Evolutionary conservation across 2,888 invertebrate genomes (phyloP).

Genomic region (Gastracanthus pulcherrimus): DNA sequence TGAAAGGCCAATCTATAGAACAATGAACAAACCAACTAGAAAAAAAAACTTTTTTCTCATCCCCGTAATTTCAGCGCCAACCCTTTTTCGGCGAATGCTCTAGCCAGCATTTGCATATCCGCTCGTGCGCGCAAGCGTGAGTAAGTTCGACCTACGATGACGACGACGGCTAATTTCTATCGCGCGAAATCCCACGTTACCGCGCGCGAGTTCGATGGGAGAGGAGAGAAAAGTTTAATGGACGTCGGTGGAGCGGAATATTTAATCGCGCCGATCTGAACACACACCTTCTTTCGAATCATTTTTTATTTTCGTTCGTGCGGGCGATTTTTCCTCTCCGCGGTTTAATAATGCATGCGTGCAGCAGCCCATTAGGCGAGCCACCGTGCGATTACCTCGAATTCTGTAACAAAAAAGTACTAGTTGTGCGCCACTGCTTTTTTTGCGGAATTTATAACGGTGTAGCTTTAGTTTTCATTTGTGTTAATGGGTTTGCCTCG

Average conservation of each 20-base stretch:
- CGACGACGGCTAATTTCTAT: constrained; percentile 33
- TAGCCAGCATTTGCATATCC: constrained; percentile 2
- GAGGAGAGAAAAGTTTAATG: constrained; percentile 46
- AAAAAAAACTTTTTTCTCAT: not conserved
- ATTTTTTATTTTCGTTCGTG: not conserved
- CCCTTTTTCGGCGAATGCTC: not conserved
- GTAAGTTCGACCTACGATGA: not conserved
- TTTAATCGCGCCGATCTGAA: constrained; percentile 9
- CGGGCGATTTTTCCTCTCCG: constrained; percentile 13
- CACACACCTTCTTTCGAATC: not conserved
- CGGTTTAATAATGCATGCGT: constrained; percentile 3
- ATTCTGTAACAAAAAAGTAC: too few species aligned
- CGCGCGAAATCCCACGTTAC: constrained; percentile 42
- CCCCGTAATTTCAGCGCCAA: constrained; percentile 7
- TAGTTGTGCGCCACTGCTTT: not conserved
- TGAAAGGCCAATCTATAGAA: too few species aligned
- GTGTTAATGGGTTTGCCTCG: too few species aligned
- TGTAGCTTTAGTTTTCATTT: too few species aligned
- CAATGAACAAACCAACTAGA: too few species aligned
- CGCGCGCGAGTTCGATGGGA: constrained; percentile 15
- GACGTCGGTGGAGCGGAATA: constrained; percentile 29
- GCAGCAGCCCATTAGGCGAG: not conserved
- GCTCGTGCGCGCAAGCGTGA: not conserved
- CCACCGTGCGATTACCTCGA: not conserved
- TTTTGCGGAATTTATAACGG: not conserved